phyloP scores from a whole-genome alignment of 2,113 vertebrate genomes.

The Sialia sialis region DNA sequence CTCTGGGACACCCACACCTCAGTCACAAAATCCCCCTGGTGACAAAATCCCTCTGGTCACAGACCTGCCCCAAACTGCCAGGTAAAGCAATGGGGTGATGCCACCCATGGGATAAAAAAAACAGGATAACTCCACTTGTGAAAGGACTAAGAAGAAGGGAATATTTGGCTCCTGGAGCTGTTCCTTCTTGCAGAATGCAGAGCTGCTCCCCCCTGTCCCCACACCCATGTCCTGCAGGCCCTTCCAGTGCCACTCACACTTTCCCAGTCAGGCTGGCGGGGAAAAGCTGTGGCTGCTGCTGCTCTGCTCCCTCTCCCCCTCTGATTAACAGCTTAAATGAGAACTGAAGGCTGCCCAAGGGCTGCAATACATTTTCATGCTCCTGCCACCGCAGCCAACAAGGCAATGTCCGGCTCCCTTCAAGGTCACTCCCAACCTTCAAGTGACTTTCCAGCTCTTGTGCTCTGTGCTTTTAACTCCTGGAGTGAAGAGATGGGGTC shows the following conservation, averaged over 20 bases:
- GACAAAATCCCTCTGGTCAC: not conserved
- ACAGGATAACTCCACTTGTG: rapidly evolving
- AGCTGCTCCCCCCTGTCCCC: not conserved
- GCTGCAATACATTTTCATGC: conserved; percentile 42
- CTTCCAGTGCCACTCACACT: not conserved
- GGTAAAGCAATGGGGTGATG: not conserved
- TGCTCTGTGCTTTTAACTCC: not conserved
- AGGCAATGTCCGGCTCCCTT: not conserved
- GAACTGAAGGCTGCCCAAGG: conserved; percentile 38
- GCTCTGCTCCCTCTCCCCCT: not conserved
- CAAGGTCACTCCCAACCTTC: conserved; percentile 35
- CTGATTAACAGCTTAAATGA: conserved; percentile 45
- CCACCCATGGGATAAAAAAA: not conserved
- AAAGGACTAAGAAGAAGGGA: not conserved
- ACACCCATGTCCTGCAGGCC: not conserved
- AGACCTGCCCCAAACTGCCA: not conserved
- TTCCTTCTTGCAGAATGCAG: not conserved
- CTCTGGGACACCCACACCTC: not conserved
- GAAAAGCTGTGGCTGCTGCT: not conserved
- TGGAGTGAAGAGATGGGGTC: not conserved
- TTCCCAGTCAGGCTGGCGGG: not conserved
- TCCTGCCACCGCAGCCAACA: not conserved
- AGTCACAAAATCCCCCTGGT: too few relatives aligned
- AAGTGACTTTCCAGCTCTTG: not conserved
- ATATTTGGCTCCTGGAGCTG: rapidly evolving